Base-by-base conservation (phyloP, 2,797 vertebrate genomes). In the Sebastolobus alascanus region DNA sequence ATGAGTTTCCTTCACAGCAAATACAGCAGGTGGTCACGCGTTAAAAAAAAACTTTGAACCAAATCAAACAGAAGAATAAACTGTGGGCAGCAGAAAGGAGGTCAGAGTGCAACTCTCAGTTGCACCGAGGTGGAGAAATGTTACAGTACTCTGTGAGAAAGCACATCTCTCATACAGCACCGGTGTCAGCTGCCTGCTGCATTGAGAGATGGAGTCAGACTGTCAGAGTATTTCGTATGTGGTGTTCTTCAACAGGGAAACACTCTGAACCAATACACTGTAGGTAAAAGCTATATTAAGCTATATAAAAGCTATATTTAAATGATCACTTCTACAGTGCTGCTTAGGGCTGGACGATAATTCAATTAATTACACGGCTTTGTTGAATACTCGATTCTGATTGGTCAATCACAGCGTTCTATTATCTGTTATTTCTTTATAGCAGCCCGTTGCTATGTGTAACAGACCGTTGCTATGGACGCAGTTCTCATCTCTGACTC, bases 401-500 rank as follows among this genome's bases (percentile, higher is more conserved):
- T 46, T 46, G 43, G 43, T 46, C 43, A 46, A 46, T 46, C 43
- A 46, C 16, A 0, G 16, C 18, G 14, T 43, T 43, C 40, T 18
- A 0, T 18, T 18, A 18, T 46, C 43, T 46, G 43, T 46, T 46
- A 46, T 46, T 46, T 46, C 43, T 46, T 46, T 46, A 46, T 46
- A 46, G 3, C 43, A 46, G 43, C 18, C 13, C 5, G 38, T 12
- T 40, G 40, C 40, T 40, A 5, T 40, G 38, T 40, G 12, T 40
- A 40, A 40, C 2, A 40, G 38, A 40, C 43, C 6, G 1, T 46
- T 3, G 43, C 43, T 46, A 46, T 46, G 43, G 43, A 46, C 7
- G 3, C 0, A 18, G 0, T 46, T 8, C 43, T 46, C 16, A 18
- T 18, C 16, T 46, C 0, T 3, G 16, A 46, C 43, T 0, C 16